phyloP scores from a whole-genome alignment of 2,888 invertebrate species.

The Drosophila infuscata region DNA sequence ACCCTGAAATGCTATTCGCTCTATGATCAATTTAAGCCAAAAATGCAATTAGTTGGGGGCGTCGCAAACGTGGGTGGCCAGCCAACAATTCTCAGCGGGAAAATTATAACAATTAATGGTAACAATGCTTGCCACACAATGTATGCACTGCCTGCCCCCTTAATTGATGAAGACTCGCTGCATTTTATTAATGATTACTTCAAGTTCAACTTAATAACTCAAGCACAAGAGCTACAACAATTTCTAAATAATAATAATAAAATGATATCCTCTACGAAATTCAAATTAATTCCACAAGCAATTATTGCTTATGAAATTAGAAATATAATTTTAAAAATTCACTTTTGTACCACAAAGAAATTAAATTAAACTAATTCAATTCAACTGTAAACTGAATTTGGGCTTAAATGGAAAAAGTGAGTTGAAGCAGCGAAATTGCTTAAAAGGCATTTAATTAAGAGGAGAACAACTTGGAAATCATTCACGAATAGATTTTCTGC shows the following conservation, averaged over 20 bases:
- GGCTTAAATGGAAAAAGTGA: background rate
- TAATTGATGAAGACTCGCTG: background rate
- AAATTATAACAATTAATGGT: conserved; percentile 10
- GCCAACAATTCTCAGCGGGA: conserved; percentile 10
- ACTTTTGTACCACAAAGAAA: background rate
- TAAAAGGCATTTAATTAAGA: background rate
- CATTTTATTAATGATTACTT: background rate
- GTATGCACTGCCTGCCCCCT: background rate
- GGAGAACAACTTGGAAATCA: background rate
- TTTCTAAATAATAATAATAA: background rate
- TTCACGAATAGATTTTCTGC: background rate
- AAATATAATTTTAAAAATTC: too few relatives aligned
- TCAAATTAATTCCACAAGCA: too few relatives aligned
- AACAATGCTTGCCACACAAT: background rate
- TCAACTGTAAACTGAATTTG: background rate
- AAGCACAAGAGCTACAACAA: background rate
- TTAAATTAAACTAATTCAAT: background rate
- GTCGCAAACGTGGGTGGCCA: conserved; percentile 54
- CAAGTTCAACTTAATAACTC: background rate
- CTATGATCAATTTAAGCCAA: conserved; percentile 68
- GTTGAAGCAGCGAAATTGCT: background rate
- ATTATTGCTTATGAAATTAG: too few relatives aligned
- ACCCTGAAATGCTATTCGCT: conserved; percentile 60
- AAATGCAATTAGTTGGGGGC: conserved; percentile 60
- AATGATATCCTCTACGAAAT: too few relatives aligned